Percentiles rank a stretch among this genome's conserved stretches.
Evolutionary conservation across 2,888 invertebrate species (phyloP).

Genomic region (Ptilodon capucinus): DNA sequence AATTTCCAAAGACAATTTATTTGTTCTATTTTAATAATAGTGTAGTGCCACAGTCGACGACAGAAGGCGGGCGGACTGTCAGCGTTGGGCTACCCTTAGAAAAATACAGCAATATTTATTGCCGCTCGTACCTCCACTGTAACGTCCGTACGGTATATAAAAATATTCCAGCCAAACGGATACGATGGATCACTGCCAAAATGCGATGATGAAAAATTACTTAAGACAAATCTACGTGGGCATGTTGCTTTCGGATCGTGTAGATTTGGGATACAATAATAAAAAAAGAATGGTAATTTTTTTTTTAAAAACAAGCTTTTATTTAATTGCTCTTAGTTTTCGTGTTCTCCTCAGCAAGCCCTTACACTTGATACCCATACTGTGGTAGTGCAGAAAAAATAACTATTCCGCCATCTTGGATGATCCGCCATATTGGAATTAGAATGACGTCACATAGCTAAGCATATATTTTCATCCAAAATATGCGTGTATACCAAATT

Average conservation of each 20-base stretch:
- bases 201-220: slow-evolving; percentile 28
- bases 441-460: too few species aligned
- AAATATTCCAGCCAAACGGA: slow-evolving; percentile 30
- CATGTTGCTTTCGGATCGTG: slow-evolving; percentile 12
- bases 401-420: too few species aligned
- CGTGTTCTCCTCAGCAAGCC: too few species aligned
- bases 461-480: too few species aligned
- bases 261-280: slow-evolving; percentile 4
- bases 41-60: neutral
- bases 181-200: slow-evolving; percentile 35
- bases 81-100: neutral
- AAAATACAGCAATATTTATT: slow-evolving; percentile 1
- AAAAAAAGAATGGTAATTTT: too few species aligned
- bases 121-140: slow-evolving; percentile 6
- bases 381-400: too few species aligned
- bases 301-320: too few species aligned
- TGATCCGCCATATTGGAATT: too few species aligned
- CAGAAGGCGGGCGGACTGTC: neutral
- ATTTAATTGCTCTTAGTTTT: too few species aligned
- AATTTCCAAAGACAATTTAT: neutral
- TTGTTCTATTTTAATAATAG: neutral
- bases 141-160: slow-evolving; percentile 24
- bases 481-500: too few species aligned
- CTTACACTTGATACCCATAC: too few species aligned
- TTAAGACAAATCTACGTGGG: slow-evolving; percentile 24